Evolutionary conservation across 2,113 vertebrate species (phyloP).

Genomic region (Varanus salvator): DNA sequence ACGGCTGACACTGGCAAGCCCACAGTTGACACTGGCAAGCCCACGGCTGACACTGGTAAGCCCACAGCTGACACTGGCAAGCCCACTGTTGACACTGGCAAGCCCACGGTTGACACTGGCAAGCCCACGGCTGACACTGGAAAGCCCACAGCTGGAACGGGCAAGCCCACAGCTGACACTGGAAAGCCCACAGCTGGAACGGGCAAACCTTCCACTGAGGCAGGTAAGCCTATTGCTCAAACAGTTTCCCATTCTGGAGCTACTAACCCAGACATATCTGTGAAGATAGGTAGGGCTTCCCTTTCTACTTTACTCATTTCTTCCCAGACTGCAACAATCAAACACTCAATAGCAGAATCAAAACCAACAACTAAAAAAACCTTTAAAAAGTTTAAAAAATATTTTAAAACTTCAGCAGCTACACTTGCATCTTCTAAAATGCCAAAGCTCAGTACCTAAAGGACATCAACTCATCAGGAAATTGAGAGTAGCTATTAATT

Average conservation of each 20-base stretch:
- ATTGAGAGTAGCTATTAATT: too few species aligned
- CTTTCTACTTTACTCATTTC: not conserved
- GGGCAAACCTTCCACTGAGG: too few species aligned
- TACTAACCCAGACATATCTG: not conserved
- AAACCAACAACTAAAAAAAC: not conserved
- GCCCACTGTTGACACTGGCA: not conserved
- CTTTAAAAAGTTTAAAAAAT: not conserved
- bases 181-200: not conserved
- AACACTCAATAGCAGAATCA: not conserved
- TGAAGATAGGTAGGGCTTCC: not conserved
- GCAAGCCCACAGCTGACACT: not conserved
- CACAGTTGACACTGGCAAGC: too few species aligned
- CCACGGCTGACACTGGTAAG: too few species aligned
- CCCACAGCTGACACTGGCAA: not conserved
- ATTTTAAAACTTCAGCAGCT: not conserved
- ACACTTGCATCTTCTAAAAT: not conserved
- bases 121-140: not conserved
- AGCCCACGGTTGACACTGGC: not conserved
- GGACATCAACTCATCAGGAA: not conserved
- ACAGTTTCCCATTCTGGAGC: not conserved
- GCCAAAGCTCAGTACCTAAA: not conserved
- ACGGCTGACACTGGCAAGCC: too few species aligned
- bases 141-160: not conserved
- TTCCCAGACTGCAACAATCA: not conserved
- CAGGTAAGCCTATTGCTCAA: not conserved